Base-by-base conservation (phyloP, 2,888 invertebrate genomes). In the Sepiola atlantica region DNA sequence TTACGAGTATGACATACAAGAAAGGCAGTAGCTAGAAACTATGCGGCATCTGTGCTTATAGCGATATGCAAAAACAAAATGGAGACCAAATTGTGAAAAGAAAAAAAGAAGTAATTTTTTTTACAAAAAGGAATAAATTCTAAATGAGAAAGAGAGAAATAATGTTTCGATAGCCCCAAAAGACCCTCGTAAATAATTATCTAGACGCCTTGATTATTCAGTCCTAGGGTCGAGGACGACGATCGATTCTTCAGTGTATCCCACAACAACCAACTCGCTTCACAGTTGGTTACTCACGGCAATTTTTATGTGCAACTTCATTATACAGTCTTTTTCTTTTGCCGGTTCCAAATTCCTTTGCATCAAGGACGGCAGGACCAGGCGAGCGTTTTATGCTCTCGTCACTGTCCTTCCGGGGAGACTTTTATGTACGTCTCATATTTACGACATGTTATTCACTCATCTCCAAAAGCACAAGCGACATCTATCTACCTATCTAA, bases 161-260 rank as follows among this genome's bases (percentile, higher is more conserved):
- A 77, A n/a, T 77, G n/a, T 77, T 77, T n/a, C 12, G n/a, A 77
- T 77, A 77, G 77, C 16, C 77, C 32, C 77, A n/a, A n/a, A 77
- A n/a, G n/a, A 77, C 10, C n/a, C 77, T 77, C 77, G 77, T 77
- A 77, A 77, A 77, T 77, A 77, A 77, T 77, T 77, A 77, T 77
- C 77, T 77, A 77, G n/a, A 77, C 77, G n/a, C 77, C 77, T 77
- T 77, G 77, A 77, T 77, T 77, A 77, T n/a, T 77, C 77, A 77
- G n/a, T 77, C 77, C n/a, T n/a, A 16, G n/a, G 16, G 77, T n/a
- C 12, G 32, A 14, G 77, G n/a, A n/a, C n/a, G 77, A 32, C 14
- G 77, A 77, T 77, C 77, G n/a, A 32, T n/a, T 12, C 77, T 77
- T 45, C n/a, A 77, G 77, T 77, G 14, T 77, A 77, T n/a, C 16